Conservation (phyloP, 23 tunicate genomes). For the Corella eumyota region DNA sequence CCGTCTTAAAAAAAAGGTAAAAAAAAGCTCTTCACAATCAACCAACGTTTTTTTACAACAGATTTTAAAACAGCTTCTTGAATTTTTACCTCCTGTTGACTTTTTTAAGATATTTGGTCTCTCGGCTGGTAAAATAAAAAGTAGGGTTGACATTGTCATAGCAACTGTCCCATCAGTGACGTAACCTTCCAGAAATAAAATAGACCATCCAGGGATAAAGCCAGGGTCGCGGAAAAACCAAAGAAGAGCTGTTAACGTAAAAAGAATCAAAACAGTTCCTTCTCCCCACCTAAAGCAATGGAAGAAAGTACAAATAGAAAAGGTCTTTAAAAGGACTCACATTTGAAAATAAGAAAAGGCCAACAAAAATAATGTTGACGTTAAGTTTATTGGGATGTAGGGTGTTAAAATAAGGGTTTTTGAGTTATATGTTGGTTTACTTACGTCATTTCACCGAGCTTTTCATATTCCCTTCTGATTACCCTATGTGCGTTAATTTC, state of each 20-base stretch:
- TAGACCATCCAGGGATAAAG: constrained; percentile 68
- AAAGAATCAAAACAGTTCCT: constrained; percentile 30
- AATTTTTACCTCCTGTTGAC: background rate
- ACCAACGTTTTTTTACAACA: too few species aligned
- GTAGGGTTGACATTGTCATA: constrained; percentile 34
- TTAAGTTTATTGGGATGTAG: too few species aligned
- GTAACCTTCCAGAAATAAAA: constrained; percentile 25
- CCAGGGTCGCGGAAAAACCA: constrained; percentile 89
- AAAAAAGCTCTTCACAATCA: too few species aligned
- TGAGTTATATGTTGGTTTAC: too few species aligned
- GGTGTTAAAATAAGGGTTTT: too few species aligned
- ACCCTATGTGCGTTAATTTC: constrained; percentile 13
- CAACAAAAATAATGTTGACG: too few species aligned
- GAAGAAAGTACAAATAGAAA: too few species aligned
- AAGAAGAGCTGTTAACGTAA: constrained; percentile 22
- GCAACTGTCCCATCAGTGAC: constrained; percentile 65
- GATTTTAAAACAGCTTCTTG: too few species aligned
- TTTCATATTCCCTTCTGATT: constrained; percentile 16
- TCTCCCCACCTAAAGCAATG: constrained; percentile 42
- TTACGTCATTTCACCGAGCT: constrained; percentile 34
- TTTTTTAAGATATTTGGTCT: constrained; percentile 18
- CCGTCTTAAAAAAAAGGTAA: background rate
- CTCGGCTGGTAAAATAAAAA: constrained; percentile 38
- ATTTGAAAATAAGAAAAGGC: too few species aligned
- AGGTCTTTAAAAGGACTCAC: too few species aligned